Conservation (phyloP, 1,140 invertebrate species). For the Centruroides vittatus region DNA sequence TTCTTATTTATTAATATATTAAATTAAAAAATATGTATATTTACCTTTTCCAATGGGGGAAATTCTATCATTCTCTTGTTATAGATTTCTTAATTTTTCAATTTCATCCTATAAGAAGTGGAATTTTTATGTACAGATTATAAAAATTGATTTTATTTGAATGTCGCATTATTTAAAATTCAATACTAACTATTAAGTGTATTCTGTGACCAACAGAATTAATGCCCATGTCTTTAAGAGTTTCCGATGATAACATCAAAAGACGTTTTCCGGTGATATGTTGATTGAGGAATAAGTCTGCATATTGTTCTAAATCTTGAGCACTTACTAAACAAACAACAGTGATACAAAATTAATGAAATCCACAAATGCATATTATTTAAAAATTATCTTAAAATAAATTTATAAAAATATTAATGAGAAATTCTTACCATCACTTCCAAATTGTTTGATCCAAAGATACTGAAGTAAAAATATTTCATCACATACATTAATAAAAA, state of each 20-base stretch:
- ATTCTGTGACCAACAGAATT: slow-evolving; percentile 27
- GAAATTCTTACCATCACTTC: slow-evolving; percentile 5
- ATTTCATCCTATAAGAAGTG: slow-evolving; percentile 17
- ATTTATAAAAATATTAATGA: neutral
- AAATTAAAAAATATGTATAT: neutral
- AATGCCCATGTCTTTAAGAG: slow-evolving; percentile 29
- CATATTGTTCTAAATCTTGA: slow-evolving; percentile 26
- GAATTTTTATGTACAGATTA: neutral
- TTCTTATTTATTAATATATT: no score
- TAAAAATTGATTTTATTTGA: neutral
- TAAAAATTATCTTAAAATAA: neutral
- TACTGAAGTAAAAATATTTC: slow-evolving; percentile 7
- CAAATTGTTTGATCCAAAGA: slow-evolving; percentile 14
- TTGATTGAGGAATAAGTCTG: slow-evolving; percentile 27
- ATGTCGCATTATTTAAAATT: neutral
- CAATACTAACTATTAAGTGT: slow-evolving; percentile 20
- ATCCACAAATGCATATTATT: no score
- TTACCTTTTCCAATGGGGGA: slow-evolving; percentile 15
- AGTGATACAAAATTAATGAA: no score
- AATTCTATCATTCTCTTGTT: slow-evolving; percentile 20
- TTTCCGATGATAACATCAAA: slow-evolving; percentile 24
- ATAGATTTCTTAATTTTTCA: slow-evolving; percentile 15
- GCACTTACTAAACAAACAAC: slow-evolving; percentile 15
- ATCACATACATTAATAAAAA: neutral
- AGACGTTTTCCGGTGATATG: slow-evolving; percentile 30